phyloP scores from a whole-genome alignment of 2,113 vertebrate species.

The Eidolon helvum region DNA sequence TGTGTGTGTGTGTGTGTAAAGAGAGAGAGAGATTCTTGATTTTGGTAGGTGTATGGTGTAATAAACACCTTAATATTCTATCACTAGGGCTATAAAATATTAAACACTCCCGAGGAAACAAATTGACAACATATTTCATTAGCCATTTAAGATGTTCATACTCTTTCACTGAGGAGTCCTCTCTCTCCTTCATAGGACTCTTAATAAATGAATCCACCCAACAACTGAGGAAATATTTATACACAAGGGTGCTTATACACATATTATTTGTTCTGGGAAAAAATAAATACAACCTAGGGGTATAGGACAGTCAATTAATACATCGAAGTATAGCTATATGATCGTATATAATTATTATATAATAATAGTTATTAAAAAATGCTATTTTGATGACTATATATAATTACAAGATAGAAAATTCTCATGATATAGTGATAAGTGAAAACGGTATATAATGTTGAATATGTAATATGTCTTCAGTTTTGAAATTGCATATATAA shows the following conservation, averaged over 20 bases:
- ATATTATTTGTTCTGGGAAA: background rate
- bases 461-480: background rate
- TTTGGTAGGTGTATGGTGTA: background rate
- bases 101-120: background rate
- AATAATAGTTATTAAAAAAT: background rate
- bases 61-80: background rate
- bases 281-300: background rate
- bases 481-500: background rate
- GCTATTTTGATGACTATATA: background rate
- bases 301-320: background rate
- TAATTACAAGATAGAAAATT: background rate
- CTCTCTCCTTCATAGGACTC: background rate
- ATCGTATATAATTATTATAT: background rate
- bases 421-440: background rate
- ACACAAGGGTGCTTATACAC: background rate
- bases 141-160: background rate
- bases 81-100: background rate
- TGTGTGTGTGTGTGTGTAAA: background rate
- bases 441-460: background rate
- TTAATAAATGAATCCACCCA: background rate
- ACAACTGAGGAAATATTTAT: background rate
- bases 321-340: background rate
- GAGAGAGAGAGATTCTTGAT: background rate
- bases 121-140: background rate
- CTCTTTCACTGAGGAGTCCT: background rate